phyloP scores from a whole-genome alignment of 2,797 vertebrate genomes.

The Pseudopleuronectes americanus region DNA sequence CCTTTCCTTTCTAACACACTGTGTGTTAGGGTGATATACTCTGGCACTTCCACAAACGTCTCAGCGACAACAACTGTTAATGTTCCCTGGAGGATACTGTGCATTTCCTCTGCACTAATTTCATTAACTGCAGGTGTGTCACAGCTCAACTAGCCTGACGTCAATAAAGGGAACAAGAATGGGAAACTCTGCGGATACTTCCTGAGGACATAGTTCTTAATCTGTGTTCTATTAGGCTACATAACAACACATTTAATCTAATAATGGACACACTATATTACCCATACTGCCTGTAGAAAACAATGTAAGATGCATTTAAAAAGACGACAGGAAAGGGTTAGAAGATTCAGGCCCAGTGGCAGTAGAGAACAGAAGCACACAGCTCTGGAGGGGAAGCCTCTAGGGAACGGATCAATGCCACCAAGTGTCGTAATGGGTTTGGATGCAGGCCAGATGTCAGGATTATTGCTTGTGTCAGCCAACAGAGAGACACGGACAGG shows the following conservation, averaged over 20 bases:
- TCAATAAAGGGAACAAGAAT: conserved; percentile 51
- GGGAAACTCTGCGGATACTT: conserved; percentile 27
- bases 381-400: conserved; percentile 76
- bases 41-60: conserved; percentile 58
- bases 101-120: conserved; percentile 70
- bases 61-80: conserved; percentile 64
- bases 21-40: conserved; percentile 51
- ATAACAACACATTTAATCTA: conserved; percentile 49
- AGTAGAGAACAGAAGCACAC: conserved; percentile 45
- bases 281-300: conserved; percentile 16
- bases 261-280: conserved; percentile 14
- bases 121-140: conserved; percentile 72
- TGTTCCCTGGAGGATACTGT: conserved; percentile 65
- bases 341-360: conserved; percentile 55
- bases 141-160: conserved; percentile 60
- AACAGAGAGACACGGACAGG: conserved; percentile 75
- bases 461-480: conserved; percentile 82
- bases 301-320: conserved; percentile 32
- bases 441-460: conserved; percentile 79
- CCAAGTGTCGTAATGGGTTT: conserved; percentile 80
- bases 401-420: conserved; percentile 79
- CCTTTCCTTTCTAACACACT: conserved; percentile 48
- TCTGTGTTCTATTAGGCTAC: conserved; percentile 42
- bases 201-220: conserved; percentile 38
- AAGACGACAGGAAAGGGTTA: conserved; percentile 33